phyloP scores from a whole-genome alignment of 2,888 invertebrate genomes.

The Aspidapion aeneum region DNA sequence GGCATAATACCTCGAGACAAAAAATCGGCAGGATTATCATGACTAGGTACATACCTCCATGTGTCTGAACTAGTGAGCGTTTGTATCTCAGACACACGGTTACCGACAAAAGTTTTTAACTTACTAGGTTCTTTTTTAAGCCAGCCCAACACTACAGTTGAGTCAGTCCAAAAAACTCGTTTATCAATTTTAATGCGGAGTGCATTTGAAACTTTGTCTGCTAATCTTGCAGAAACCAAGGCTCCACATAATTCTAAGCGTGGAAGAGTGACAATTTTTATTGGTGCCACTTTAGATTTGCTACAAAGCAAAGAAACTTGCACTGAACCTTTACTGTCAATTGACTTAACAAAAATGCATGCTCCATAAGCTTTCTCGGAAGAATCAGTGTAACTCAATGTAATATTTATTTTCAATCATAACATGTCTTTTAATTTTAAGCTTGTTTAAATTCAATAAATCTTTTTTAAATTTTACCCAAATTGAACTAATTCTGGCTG shows the following conservation, averaged over 20 bases:
- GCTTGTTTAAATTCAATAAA: neutral
- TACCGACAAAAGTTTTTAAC: slow-evolving; percentile 15
- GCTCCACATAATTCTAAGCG: slow-evolving; percentile 24
- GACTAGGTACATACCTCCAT: slow-evolving; percentile 25
- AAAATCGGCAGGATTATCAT: slow-evolving; percentile 25
- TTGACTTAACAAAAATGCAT: neutral
- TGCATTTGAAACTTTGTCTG: slow-evolving; percentile 13
- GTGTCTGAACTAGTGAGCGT: slow-evolving; percentile 3
- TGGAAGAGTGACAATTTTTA: slow-evolving; percentile 21
- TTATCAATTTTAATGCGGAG: slow-evolving; percentile 7
- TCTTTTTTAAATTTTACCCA: neutral
- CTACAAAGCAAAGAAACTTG: slow-evolving; percentile 10
- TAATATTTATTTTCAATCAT: neutral
- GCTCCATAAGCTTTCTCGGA: slow-evolving; percentile 6
- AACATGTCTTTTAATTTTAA: slow-evolving; percentile 5
- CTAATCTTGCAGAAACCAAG: slow-evolving; percentile 15
- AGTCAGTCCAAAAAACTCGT: slow-evolving; percentile 25
- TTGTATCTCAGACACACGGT: slow-evolving; percentile 17
- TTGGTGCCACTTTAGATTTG: slow-evolving; percentile 19
- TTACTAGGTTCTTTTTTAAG: slow-evolving; percentile 11
- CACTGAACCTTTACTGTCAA: neutral
- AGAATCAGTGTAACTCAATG: slow-evolving; percentile 6
- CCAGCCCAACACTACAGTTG: slow-evolving; percentile 15
- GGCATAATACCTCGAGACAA: slow-evolving; percentile 14
- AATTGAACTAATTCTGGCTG: neutral